phyloP scores from a whole-genome alignment of 1,140 invertebrate genomes.

The Drosophila parvula region DNA sequence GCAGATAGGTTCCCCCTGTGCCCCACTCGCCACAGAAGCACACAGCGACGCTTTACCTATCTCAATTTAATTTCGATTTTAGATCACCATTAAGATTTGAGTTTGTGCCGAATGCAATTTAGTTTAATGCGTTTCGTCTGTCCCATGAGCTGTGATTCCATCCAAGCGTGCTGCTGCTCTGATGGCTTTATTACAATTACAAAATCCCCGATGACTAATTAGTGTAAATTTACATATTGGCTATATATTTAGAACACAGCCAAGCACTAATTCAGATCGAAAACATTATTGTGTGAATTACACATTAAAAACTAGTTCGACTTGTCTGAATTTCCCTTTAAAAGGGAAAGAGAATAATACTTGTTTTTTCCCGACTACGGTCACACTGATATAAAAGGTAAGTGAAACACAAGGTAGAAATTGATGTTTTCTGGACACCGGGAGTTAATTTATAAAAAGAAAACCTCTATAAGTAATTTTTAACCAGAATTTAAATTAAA shows the following conservation, averaged over 20 bases:
- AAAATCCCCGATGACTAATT: conserved; percentile 40
- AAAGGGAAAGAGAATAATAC: no score
- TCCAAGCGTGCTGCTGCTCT: conserved; percentile 28
- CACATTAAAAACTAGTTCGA: not conserved
- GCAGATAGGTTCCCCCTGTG: conserved; percentile 5
- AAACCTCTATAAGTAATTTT: no score
- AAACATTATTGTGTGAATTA: not conserved
- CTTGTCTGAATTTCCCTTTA: not conserved
- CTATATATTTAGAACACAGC: not conserved
- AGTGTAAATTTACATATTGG: conserved; percentile 15
- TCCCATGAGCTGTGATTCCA: conserved; percentile 20
- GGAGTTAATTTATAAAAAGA: no score
- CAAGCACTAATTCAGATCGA: not conserved
- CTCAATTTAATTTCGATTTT: conserved; percentile 67
- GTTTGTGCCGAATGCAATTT: conserved; percentile 56
- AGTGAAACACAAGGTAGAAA: no score
- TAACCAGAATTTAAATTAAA: no score
- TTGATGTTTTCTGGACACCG: no score
- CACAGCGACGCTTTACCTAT: conserved; percentile 13
- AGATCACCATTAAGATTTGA: conserved; percentile 71
- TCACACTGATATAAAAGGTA: no score
- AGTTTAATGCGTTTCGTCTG: conserved; percentile 72
- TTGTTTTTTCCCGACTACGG: no score
- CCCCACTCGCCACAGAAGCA: not conserved
- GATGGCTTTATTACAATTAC: conserved; percentile 36